phyloP scores from a whole-genome alignment of 2,113 vertebrate species.

The Cisticola juncidis region DNA sequence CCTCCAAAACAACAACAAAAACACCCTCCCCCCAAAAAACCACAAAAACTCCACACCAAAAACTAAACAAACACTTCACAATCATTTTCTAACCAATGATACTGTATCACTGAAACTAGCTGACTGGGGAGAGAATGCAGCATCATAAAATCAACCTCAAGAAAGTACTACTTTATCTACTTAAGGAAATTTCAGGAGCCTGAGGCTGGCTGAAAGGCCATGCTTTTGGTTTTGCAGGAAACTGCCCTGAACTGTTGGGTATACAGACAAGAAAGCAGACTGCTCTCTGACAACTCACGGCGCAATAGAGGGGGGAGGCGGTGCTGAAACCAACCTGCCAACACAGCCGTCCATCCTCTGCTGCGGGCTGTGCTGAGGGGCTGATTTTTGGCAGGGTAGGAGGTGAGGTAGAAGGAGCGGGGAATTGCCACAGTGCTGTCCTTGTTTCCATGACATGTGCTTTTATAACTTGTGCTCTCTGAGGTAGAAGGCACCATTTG shows the following conservation, averaged over 20 bases:
- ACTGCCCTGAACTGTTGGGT: background rate
- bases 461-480: constrained; percentile 43
- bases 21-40: no score
- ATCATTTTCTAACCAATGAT: background rate
- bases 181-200: background rate
- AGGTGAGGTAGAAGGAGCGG: background rate
- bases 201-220: background rate
- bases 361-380: background rate
- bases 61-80: background rate
- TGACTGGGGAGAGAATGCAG: background rate
- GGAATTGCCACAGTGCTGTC: background rate
- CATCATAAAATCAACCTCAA: background rate
- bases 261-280: background rate
- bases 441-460: constrained; percentile 29
- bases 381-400: background rate
- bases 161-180: background rate
- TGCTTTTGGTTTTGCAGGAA: background rate
- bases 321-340: background rate
- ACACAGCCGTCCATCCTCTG: background rate
- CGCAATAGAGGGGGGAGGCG: background rate
- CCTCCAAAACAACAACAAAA: background rate
- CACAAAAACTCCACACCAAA: no score
- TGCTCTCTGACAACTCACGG: background rate
- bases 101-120: background rate
- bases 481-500: constrained; percentile 59